phyloP scores from a whole-genome alignment of 2,888 invertebrate genomes.

The Tolmerus cingulatus region DNA sequence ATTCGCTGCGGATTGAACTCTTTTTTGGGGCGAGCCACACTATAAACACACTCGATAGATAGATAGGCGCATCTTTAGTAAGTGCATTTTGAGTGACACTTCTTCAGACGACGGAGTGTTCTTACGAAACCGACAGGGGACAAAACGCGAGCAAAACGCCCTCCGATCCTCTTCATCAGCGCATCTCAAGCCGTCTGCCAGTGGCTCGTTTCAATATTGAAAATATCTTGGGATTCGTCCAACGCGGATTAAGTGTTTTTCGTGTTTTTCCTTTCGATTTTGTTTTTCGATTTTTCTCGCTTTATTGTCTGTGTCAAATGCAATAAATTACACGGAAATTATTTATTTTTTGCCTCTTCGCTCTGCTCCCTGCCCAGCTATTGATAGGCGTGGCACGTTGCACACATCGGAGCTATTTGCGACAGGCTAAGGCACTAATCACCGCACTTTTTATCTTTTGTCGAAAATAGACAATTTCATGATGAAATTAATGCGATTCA shows the following conservation, averaged over 20 bases:
- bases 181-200: not conserved
- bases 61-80: not conserved
- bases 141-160: not conserved
- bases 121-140: not conserved
- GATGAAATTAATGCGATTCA: not conserved
- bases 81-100: not conserved
- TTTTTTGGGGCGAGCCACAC: not conserved
- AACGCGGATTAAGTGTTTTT: constrained; percentile 33
- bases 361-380: not conserved
- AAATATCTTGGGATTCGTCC: constrained; percentile 35
- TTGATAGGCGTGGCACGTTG: not conserved
- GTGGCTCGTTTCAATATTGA: constrained; percentile 15
- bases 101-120: not conserved
- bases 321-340: constrained; percentile 26
- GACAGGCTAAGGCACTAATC: not conserved
- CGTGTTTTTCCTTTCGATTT: constrained; percentile 27
- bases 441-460: not conserved
- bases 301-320: constrained; percentile 28
- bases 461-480: constrained; percentile 1
- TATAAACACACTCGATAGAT: no score
- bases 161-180: not conserved
- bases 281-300: constrained; percentile 37
- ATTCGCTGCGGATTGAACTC: constrained; percentile 1
- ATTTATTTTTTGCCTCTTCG: not conserved
- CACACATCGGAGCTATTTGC: not conserved